Evolutionary conservation across 2,797 vertebrate genomes (phyloP).

Genomic region (Enteromius unitaeniatus): DNA sequence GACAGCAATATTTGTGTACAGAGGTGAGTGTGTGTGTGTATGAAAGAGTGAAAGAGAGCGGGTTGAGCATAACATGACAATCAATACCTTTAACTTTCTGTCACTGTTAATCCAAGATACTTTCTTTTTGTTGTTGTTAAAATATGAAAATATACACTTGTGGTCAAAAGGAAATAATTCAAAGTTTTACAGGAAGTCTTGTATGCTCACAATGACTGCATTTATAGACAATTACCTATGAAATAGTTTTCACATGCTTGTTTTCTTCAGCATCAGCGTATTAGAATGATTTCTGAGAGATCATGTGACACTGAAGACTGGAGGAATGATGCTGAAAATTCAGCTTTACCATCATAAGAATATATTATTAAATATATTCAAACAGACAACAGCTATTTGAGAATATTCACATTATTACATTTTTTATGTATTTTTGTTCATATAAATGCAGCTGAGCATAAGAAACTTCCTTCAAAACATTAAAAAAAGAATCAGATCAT

Average conservation of each 20-base stretch:
- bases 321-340: not conserved
- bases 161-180: not conserved
- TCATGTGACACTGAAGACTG: not conserved
- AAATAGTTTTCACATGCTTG: not conserved
- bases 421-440: not conserved
- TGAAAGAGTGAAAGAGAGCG: not conserved
- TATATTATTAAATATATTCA: not conserved
- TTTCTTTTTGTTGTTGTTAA: slow-evolving; percentile 17
- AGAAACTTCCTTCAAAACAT: not conserved
- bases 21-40: not conserved
- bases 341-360: not conserved
- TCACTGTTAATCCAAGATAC: slow-evolving; percentile 2
- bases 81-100: not conserved
- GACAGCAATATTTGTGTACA: slow-evolving; percentile 35
- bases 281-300: not conserved
- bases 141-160: not conserved
- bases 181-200: not conserved
- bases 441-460: not conserved
- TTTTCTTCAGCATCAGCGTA: not conserved
- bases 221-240: not conserved
- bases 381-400: not conserved
- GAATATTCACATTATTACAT: not conserved
- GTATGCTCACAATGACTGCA: not conserved
- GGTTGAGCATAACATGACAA: not conserved
- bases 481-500: not conserved